Base-by-base conservation (phyloP, 2,888 invertebrate genomes). In the Hemistola chrysoprasaria region DNA sequence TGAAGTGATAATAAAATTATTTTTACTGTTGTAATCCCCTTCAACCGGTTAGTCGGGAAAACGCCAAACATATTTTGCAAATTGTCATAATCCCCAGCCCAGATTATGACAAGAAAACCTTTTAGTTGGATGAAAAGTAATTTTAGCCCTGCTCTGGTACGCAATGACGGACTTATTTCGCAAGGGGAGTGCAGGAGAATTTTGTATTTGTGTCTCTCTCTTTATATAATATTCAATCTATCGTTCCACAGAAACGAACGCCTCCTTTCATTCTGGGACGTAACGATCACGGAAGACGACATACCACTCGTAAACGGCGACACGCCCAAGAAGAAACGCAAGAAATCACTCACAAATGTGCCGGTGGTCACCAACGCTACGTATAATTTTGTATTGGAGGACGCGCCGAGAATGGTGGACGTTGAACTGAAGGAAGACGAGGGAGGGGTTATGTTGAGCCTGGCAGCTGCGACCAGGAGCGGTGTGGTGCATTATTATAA, bases 401-500 rank as follows among this genome's bases (percentile, higher is more conserved):
- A 95, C 57, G 91, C 93, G 9, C 92, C 93, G 0, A 78, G 65
- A 43, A 65, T 75, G 11, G 68, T 87, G 0, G 80, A 84, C 23
- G 91, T 92, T 0, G 76, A 90, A 1, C 66, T 90, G 46, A 65
- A 84, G 9, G 74, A 76, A 2, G 85, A 87, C 6, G 90, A 91
- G 2, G 90, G 89, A 0, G 90, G 90, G 6, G 87, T 86, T 0
- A 83, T 81, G 53, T 81, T 74, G 73, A 91, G 52, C 72, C 82
- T 71, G 57, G 77, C 87, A 0, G 91, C 92, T 0, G 90, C 92
- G 0, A 95, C 95, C 0, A 90, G 93, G 55, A 94, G 93, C 63
- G 97, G 97, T 0, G 92, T 93, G 3, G 91, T 95, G 23, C 94
- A 96, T 75, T 85, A 95, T 38, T 97, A 95, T 72, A 91, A 93